phyloP scores from a whole-genome alignment of 2,888 invertebrate genomes.

The Horisme vitalbata region DNA sequence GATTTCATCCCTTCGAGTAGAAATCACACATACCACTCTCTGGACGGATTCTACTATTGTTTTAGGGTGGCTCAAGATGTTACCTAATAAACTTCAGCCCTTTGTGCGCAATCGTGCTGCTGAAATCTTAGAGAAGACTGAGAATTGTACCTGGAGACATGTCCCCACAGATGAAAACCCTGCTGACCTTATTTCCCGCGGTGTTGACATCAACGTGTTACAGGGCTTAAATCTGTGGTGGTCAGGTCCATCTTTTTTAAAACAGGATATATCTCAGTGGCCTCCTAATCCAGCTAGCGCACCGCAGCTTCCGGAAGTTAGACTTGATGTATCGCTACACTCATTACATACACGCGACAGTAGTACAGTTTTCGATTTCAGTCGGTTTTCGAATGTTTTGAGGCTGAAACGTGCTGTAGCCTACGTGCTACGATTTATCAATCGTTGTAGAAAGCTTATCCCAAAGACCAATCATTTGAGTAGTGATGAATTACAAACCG shows the following conservation, averaged over 20 bases:
- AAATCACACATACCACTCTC: slow-evolving; percentile 18
- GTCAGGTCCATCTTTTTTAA: slow-evolving; percentile 3
- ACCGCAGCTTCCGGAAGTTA: slow-evolving; percentile 1
- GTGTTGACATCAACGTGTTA: slow-evolving; percentile 1
- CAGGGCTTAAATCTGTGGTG: slow-evolving; percentile 5
- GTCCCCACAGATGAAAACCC: slow-evolving; percentile 24
- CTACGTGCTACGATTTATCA: slow-evolving; percentile 10
- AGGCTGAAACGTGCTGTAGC: slow-evolving; percentile 14
- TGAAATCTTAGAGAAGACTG: slow-evolving; percentile 36
- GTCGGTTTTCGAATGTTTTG: slow-evolving; percentile 7
- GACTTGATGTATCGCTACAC: neutral
- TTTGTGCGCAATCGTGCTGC: slow-evolving; percentile 39
- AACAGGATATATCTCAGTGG: slow-evolving; percentile 7
- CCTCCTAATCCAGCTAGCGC: neutral
- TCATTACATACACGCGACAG: neutral
- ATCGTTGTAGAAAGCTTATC: neutral
- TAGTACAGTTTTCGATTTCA: no score
- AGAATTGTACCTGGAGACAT: slow-evolving; percentile 28
- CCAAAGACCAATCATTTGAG: slow-evolving; percentile 2
- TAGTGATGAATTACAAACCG: slow-evolving; percentile 9
- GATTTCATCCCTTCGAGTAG: slow-evolving; percentile 21
- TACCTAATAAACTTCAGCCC: slow-evolving; percentile 32
- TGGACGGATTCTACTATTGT: slow-evolving; percentile 44
- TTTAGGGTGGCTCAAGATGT: slow-evolving; percentile 37
- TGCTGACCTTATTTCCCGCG: slow-evolving; percentile 12